A percentile compares a stretch with the other conserved stretches of the same genome.
Conservation (phyloP, 2,797 vertebrate genomes). For the Lacerta bilineata region DNA sequence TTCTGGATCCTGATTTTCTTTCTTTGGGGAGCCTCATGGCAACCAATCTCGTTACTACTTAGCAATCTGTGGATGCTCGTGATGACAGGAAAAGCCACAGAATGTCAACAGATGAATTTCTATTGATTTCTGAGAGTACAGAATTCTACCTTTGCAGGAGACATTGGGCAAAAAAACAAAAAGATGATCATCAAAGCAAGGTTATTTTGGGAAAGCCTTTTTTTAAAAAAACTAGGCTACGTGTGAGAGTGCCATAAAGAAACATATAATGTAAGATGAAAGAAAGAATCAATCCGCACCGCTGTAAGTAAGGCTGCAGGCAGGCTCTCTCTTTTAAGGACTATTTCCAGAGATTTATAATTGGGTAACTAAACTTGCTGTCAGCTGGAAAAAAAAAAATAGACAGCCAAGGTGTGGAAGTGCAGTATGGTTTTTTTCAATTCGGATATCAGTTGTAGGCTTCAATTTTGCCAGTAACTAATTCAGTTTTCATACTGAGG, state of each 20-base stretch:
- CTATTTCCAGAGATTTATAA: conserved; percentile 11
- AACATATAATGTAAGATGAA: background rate
- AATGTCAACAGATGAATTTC: conserved; percentile 30
- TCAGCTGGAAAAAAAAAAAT: background rate
- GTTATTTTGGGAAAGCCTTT: background rate
- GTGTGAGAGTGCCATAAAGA: background rate
- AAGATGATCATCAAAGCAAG: background rate
- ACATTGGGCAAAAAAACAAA: background rate
- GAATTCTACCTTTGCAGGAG: background rate
- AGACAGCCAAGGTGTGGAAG: background rate
- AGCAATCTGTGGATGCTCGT: conserved; percentile 27
- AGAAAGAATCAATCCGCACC: background rate
- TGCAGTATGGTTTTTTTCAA: background rate
- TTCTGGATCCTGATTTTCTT: conserved; percentile 1
- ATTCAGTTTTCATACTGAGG: background rate
- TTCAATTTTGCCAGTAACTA: background rate
- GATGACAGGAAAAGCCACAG: conserved; percentile 27
- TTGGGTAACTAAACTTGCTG: background rate
- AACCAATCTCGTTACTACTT: conserved; percentile 27
- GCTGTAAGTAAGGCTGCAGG: background rate
- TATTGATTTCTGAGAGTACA: conserved; percentile 18
- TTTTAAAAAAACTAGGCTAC: background rate
- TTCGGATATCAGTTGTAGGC: background rate
- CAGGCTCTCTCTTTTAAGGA: background rate
- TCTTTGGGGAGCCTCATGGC: conserved; percentile 17